Evolutionary conservation across 2,797 vertebrate species (phyloP), one percentile per base, ranked within the genome.

Genomic region (Lerista edwardsae): DNA sequence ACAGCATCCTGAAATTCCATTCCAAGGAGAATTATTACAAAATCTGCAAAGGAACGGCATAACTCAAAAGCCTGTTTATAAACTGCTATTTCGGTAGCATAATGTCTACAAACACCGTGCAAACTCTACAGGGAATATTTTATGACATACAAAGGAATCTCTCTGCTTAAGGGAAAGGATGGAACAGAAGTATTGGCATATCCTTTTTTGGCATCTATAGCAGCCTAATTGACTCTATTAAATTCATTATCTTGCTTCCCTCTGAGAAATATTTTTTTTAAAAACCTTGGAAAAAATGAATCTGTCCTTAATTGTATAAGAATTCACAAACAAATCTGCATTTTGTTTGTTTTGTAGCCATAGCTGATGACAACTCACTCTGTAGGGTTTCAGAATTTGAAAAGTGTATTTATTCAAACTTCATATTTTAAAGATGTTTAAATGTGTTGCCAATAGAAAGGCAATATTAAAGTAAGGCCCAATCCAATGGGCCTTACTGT

Each of bases 31-130:
- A 74, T 73, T 89, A 5, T 88, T 88, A 71, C 84, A 80, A 83
- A 34, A 31, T 72, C 90, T 88, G 77, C 73, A 61, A 89, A 87
- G 57, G 44, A 67, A 79, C 73, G 51, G 15, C 19, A 47, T 82
- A 88, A 79, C 84, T 75, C 39, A 69, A 15, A 72, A 77, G 7
- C 9, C 19, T 90, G 51, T 51, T 77, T 44, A 1, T 89, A 82
- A 80, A 64, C 88, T 91, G 36, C 86, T 92, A 80, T 91, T 93
- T 94, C 77, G 85, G 77, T 47, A 27, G 27, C 61, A 69, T 84
- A 80, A 77, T 77, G 91, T 75, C 39, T 4, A 77, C 41, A 57
- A 80, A 80, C 57, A 55, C 34, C 41, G 17, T 41, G 65, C 59
- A 83, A 51, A 68, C 41, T 14, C 75, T 65, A 15, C 67, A 57